Conservation (phyloP, 2,797 vertebrate species). For the Apogon hyalosoma region DNA sequence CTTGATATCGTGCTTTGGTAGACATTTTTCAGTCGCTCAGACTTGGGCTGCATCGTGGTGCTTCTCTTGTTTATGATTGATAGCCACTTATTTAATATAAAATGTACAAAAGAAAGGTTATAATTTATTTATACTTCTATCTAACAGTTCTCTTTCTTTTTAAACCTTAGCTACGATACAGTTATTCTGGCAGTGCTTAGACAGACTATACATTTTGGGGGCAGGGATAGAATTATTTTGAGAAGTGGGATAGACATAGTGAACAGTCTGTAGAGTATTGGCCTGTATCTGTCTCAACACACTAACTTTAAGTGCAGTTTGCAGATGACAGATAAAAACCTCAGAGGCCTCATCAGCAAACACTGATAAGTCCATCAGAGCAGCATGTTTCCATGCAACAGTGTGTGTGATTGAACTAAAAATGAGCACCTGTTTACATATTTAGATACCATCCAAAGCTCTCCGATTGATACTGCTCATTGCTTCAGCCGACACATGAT, state of each 20-base stretch:
- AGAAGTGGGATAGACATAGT: conserved; percentile 27
- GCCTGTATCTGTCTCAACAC: conserved; percentile 48
- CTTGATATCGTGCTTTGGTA: conserved; percentile 44
- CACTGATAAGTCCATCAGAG: conserved; percentile 18
- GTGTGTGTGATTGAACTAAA: conserved; percentile 5
- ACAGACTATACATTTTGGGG: conserved; percentile 33
- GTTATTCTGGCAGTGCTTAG: conserved; percentile 38
- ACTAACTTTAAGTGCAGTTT: conserved; percentile 42
- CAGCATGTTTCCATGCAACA: conserved; percentile 1
- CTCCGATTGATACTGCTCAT: neutral
- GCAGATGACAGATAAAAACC: conserved; percentile 29
- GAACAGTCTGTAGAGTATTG: conserved; percentile 36
- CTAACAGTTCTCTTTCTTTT: conserved; percentile 38
- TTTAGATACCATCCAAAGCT: neutral
- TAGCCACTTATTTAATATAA: conserved; percentile 53
- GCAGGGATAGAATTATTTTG: conserved; percentile 26
- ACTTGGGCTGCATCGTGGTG: conserved; percentile 22
- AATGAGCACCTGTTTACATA: conserved; percentile 2
- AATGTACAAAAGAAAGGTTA: conserved; percentile 49
- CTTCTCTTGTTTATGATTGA: conserved; percentile 57
- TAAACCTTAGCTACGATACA: conserved; percentile 18
- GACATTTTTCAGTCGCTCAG: conserved; percentile 18
- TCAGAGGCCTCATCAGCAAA: conserved; percentile 22
- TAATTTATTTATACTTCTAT: conserved; percentile 67
- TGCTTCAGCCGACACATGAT: neutral